phyloP scores from a whole-genome alignment of 35 echinoderm and acorn worm species.

The Anneissia japonica region DNA sequence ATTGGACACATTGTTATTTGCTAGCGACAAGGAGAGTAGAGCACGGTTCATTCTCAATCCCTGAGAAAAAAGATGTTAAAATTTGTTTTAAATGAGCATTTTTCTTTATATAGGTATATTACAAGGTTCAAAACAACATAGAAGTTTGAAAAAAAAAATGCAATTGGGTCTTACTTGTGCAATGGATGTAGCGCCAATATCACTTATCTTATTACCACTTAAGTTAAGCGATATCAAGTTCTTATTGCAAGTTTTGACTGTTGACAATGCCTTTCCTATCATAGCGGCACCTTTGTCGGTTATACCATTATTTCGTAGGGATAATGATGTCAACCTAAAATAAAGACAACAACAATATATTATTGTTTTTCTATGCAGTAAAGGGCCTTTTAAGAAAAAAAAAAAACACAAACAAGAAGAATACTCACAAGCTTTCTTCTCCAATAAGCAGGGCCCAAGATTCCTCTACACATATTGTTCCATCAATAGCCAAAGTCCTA shows the following conservation, averaged over 20 bases:
- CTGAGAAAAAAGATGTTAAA: conserved; percentile 42
- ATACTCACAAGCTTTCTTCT: conserved; percentile 94
- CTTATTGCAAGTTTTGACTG: conserved; percentile 83
- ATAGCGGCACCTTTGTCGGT: conserved; percentile 75
- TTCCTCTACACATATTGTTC: conserved; percentile 72
- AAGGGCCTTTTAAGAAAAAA: neutral
- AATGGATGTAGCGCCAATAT: conserved; percentile 58
- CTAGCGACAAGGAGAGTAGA: conserved; percentile 77
- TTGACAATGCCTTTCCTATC: conserved; percentile 79
- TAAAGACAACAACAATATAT: neutral
- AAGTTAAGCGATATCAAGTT: conserved; percentile 81
- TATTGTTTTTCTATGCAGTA: neutral
- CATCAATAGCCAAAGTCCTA: conserved; percentile 80
- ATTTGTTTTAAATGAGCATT: neutral
- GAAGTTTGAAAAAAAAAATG: too few relatives aligned
- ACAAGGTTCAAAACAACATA: neutral
- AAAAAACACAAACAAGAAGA: neutral
- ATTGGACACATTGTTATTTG: conserved; percentile 65
- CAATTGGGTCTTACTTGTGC: conserved; percentile 79
- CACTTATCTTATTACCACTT: conserved; percentile 73
- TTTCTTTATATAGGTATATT: neutral
- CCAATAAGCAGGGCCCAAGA: conserved; percentile 81
- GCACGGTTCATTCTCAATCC: conserved; percentile 93
- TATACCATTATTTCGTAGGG: conserved; percentile 77
- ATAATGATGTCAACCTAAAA: conserved; percentile 65